These are phyloP conservation scores for Tortrix viridana DNA, from an alignment of 2,888 invertebrate genomes.

Conservation along the genomic window DNA sequence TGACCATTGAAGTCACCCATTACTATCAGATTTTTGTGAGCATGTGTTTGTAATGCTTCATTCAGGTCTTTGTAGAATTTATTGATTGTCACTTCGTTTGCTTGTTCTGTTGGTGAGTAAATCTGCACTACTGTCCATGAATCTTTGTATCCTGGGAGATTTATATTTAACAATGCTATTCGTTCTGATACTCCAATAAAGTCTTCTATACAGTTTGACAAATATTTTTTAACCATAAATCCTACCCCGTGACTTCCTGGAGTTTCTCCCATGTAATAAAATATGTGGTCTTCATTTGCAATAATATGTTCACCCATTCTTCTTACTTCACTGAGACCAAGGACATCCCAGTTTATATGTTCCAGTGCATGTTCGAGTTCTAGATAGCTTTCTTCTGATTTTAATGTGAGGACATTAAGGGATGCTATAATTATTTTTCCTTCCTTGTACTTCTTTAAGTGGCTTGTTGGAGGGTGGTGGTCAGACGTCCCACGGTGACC, in stretches of 20 bases:
- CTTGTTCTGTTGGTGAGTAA: slow-evolving; percentile 36
- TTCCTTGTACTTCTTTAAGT: too few relatives aligned
- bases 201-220: slow-evolving; percentile 13
- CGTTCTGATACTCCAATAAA: slow-evolving; percentile 28
- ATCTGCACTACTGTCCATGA: slow-evolving; percentile 21
- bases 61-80: slow-evolving; percentile 36
- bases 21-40: background rate
- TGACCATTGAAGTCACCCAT: background rate
- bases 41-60: slow-evolving; percentile 6
- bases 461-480: too few relatives aligned
- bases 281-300: slow-evolving; percentile 29
- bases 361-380: slow-evolving; percentile 37
- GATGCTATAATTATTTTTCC: too few relatives aligned
- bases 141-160: slow-evolving; percentile 9
- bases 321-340: slow-evolving; percentile 41
- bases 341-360: slow-evolving; percentile 40
- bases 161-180: slow-evolving; percentile 24
- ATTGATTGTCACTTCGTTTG: slow-evolving; percentile 33
- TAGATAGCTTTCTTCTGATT: slow-evolving; percentile 12
- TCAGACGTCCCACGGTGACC: too few relatives aligned
- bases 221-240: slow-evolving; percentile 14
- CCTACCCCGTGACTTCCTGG: slow-evolving; percentile 29
- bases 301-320: slow-evolving; percentile 40
- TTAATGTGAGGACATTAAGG: slow-evolving; percentile 19
- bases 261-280: slow-evolving; percentile 29